Base-by-base conservation (phyloP, 2,113 vertebrate species). In the Variabilichromis moorii region DNA sequence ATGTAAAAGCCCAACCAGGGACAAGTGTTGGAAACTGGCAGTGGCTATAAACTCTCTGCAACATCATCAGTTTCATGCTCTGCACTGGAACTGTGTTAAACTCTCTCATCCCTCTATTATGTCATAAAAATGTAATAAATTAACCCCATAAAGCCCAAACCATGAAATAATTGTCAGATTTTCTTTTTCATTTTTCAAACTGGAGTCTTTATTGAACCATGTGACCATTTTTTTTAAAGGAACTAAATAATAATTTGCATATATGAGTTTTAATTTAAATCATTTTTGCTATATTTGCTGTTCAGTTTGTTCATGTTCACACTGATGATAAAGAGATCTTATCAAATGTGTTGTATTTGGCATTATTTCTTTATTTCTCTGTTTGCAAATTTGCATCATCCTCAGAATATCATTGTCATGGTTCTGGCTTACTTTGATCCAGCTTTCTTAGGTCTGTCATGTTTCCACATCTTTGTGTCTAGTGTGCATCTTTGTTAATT, bases 121-220 rank as follows among this genome's bases (percentile, higher is more conserved):
- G 24, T 47, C 14, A 76, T 76, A 21, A 40, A 42, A 40, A 21
- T 66, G 31, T 35, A 66, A 66, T 35, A 66, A 35, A 66, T 66
- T 35, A 35, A 66, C 31, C 61, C 61, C 61, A 7, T 35, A 2
- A 66, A 66, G 61, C 17, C 31, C 61, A 35, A 66, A n/a, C 61
- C 61, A n/a, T 66, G 61, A 63, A 63, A 63, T 63, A 63, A 63
- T 33, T 63, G 16, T 33, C 59, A 19, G 59, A 33, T 63, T 63
- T 63, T 63, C 4, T 0, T 63, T 33, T 63, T 63, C 16, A 63
- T 11, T 63, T 33, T 63, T 63, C 33, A 63, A 63, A 63, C 59
- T 63, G 59, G 59, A 33, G 28, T 33, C 59, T 63, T 33, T 33
- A 0, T 63, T 63, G 16, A 33, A 63, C 59, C 28, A 63, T 63